Evolutionary conservation across 2,888 invertebrate genomes (phyloP).

Genomic region (Elysia crispata): DNA sequence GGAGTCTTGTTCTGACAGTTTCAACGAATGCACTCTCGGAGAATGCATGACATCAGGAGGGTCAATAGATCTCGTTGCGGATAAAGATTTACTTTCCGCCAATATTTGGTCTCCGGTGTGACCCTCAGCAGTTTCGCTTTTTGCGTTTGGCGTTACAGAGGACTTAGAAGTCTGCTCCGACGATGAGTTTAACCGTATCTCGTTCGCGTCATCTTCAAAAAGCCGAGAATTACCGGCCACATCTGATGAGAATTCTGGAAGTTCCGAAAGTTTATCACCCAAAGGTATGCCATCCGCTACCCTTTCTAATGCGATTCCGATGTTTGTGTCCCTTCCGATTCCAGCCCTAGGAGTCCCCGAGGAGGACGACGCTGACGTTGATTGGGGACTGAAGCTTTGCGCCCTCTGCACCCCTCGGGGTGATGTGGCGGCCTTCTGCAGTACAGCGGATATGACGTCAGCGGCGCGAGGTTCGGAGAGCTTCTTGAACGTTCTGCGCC

Average conservation of each 20-base stretch:
- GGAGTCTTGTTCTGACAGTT: neutral
- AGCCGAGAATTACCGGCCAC: too few species aligned
- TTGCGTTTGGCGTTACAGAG: too few species aligned
- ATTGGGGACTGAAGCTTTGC: conserved; percentile 45
- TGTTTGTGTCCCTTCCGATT: too few species aligned
- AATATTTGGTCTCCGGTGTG: neutral
- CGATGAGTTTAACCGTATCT: too few species aligned
- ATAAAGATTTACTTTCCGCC: neutral
- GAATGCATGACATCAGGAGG: neutral
- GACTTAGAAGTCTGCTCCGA: too few species aligned
- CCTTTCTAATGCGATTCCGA: too few species aligned
- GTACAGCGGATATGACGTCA: conserved; percentile 50
- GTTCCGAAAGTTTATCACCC: too few species aligned
- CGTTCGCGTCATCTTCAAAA: too few species aligned
- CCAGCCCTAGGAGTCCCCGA: too few species aligned
- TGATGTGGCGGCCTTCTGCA: conserved; percentile 32
- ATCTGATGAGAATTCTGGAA: too few species aligned
- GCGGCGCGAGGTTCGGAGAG: conserved; percentile 49
- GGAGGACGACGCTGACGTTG: neutral
- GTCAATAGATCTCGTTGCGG: neutral
- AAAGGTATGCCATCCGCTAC: too few species aligned
- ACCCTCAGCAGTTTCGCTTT: neutral
- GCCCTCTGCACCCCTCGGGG: conserved; percentile 39
- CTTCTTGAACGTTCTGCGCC: conserved; percentile 47
- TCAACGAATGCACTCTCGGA: too few species aligned